These are phyloP conservation scores for Stercorarius parasiticus DNA, from an alignment of 2,113 vertebrate species.

Conservation along the genomic window DNA sequence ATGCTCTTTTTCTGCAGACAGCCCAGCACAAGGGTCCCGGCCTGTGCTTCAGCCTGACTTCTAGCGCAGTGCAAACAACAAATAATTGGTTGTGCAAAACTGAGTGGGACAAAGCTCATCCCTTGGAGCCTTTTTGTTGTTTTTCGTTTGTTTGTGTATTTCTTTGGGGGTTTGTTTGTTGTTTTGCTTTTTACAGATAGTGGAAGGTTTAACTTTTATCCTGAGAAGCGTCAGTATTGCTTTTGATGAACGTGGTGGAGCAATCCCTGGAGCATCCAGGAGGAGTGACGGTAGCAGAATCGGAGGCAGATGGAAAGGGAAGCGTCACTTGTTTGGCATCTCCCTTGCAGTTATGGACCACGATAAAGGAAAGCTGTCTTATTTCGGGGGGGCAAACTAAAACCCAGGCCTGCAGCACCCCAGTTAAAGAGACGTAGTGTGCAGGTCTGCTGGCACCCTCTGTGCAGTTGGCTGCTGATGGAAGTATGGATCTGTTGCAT, in stretches of 20 bases:
- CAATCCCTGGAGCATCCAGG: not conserved
- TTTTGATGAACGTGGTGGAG: not conserved
- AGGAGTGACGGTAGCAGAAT: not conserved
- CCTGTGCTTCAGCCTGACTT: not conserved
- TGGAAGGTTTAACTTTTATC: not conserved
- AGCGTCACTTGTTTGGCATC: not conserved
- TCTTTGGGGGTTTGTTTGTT: not conserved
- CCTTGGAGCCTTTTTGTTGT: not conserved
- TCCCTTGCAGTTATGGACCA: not conserved
- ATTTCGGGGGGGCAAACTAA: not conserved
- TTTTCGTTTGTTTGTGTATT: not conserved
- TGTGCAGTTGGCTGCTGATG: not conserved
- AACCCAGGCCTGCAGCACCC: not conserved
- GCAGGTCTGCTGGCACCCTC: not conserved
- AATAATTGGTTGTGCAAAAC: not conserved
- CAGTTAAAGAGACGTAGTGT: not conserved
- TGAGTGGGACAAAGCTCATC: not conserved
- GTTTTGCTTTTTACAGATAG: not conserved
- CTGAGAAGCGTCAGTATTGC: not conserved
- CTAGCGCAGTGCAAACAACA: not conserved
- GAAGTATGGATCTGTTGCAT: not conserved
- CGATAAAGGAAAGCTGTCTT: not conserved
- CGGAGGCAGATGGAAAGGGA: not conserved
- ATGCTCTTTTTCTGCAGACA: not conserved
- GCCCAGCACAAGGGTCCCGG: not conserved